Conservation (phyloP, 2,797 vertebrate genomes). For the Smutsia gigantea region DNA sequence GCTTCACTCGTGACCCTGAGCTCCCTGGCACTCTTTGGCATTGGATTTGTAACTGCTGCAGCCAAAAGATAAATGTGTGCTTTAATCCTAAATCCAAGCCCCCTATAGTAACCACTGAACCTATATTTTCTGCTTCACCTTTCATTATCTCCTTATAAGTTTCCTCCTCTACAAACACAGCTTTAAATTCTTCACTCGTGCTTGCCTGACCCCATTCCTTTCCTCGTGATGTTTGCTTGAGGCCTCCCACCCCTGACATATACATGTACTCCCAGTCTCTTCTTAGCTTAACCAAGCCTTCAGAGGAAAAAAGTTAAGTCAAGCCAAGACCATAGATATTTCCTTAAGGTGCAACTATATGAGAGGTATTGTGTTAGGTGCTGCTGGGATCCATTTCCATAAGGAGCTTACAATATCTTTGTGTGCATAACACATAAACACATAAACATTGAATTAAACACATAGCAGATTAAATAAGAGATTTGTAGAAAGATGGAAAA, state of each 20-base stretch:
- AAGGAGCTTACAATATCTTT: background rate
- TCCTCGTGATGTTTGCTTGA: background rate
- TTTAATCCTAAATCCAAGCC: background rate
- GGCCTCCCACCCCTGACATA: too few species aligned
- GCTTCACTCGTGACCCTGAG: background rate
- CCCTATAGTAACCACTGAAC: background rate
- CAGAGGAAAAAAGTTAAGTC: background rate
- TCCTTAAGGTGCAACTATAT: background rate
- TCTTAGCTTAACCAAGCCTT: background rate
- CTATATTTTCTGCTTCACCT: background rate
- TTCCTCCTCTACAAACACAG: background rate
- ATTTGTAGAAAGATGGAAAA: background rate
- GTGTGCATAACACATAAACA: background rate
- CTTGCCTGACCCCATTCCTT: background rate
- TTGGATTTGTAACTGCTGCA: background rate
- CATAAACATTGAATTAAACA: constrained; percentile 19
- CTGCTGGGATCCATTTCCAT: background rate
- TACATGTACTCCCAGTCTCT: background rate
- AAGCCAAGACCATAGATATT: background rate
- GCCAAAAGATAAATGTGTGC: background rate
- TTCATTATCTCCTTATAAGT: background rate
- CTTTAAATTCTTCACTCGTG: background rate
- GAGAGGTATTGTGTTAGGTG: background rate
- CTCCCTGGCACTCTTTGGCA: background rate
- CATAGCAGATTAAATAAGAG: background rate